Conservation (phyloP, 2,888 invertebrate genomes). For the Melinopterus prodromus region DNA sequence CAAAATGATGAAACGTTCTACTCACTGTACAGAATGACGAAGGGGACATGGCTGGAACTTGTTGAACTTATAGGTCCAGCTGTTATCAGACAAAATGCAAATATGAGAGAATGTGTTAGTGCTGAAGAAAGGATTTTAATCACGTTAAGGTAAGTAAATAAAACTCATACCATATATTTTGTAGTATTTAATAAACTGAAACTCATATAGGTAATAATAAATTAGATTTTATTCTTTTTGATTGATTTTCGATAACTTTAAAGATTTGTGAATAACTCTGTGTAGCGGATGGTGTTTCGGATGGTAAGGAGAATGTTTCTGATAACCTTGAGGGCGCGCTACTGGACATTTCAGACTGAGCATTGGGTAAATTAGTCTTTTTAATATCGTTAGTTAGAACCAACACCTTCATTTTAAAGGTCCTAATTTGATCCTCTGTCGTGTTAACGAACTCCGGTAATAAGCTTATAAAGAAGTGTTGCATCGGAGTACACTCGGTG, state of each 20-base stretch:
- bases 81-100: not conserved
- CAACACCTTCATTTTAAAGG: constrained; percentile 5
- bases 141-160: constrained; percentile 24
- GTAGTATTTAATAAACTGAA: no score
- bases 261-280: no score
- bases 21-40: constrained; percentile 26
- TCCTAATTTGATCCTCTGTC: constrained; percentile 10
- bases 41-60: not conserved
- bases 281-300: no score
- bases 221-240: no score
- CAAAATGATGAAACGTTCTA: constrained; percentile 17
- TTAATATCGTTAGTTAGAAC: not conserved
- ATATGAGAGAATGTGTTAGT: constrained; percentile 12
- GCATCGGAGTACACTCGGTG: not conserved
- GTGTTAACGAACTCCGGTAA: not conserved
- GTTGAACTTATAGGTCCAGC: not conserved
- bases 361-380: no score
- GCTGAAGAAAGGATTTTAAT: constrained; percentile 27
- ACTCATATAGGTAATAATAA: no score
- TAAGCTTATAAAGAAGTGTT: not conserved
- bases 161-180: no score
- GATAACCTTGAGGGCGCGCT: no score
- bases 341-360: no score
- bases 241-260: no score
- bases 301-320: no score